Conservation (phyloP, 2,113 vertebrate species). For the Gallinago jamesoni region DNA sequence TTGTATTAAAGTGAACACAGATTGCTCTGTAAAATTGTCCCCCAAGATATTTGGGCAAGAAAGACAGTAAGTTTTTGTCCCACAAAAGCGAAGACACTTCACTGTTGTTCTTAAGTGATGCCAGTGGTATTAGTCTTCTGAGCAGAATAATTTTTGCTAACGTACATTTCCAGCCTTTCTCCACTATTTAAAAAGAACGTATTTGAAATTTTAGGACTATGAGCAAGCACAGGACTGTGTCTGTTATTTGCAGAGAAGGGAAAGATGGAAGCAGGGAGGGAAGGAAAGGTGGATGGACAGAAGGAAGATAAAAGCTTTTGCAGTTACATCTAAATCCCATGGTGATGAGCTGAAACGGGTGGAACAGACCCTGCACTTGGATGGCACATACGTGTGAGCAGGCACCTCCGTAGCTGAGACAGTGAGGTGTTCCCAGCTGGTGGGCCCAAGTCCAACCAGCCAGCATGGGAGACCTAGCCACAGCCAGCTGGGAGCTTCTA, state of each 20-base stretch:
- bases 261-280: not conserved
- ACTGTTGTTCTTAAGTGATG: not conserved
- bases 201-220: not conserved
- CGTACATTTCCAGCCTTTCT: not conserved
- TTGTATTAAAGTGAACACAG: not conserved
- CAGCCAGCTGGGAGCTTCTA: not conserved
- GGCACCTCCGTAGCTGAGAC: not conserved
- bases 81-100: not conserved
- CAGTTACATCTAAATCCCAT: fast-evolving
- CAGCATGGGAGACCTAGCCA: not conserved
- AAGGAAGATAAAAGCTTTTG: not conserved
- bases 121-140: not conserved
- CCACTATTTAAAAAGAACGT: not conserved
- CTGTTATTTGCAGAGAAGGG: not conserved
- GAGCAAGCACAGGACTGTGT: not conserved
- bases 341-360: fast-evolving
- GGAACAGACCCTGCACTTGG: not conserved
- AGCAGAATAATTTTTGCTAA: not conserved
- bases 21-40: not conserved
- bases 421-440: not conserved
- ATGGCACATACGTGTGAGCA: fast-evolving
- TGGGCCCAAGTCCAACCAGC: not conserved
- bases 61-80: not conserved
- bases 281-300: not conserved
- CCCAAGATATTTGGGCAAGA: not conserved